phyloP scores from a whole-genome alignment of 1,140 invertebrate genomes.

The Marisa cornuarietis region DNA sequence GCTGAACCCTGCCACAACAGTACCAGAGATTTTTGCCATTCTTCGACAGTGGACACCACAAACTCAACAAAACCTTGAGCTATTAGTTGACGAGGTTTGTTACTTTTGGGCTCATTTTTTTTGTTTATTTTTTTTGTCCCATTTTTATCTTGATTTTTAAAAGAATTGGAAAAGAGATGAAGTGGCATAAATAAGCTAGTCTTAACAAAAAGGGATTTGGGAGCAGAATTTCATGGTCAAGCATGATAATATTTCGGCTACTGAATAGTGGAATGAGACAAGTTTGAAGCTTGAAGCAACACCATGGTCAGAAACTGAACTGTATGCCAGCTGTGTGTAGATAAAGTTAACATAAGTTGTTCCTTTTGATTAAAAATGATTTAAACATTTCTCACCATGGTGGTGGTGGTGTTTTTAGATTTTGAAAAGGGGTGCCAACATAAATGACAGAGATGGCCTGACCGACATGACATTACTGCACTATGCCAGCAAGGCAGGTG shows the following conservation, averaged over 20 bases:
- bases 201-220: too few relatives aligned
- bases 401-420: slow-evolving; percentile 52
- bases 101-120: not conserved
- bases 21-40: slow-evolving; percentile 70
- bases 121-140: not conserved
- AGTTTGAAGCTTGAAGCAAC: too few relatives aligned
- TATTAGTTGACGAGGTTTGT: slow-evolving; percentile 67
- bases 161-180: not conserved
- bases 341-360: not conserved
- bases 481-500: slow-evolving; percentile 71
- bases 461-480: slow-evolving; percentile 72
- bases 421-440: slow-evolving; percentile 66
- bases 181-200: too few relatives aligned
- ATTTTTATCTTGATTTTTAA: not conserved
- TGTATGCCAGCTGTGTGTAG: not conserved
- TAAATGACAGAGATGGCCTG: slow-evolving; percentile 70
- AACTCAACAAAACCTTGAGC: slow-evolving; percentile 68
- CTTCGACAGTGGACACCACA: slow-evolving; percentile 71
- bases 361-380: not conserved
- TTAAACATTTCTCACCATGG: not conserved
- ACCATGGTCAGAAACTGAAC: too few relatives aligned
- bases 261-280: too few relatives aligned
- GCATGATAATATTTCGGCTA: too few relatives aligned
- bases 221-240: too few relatives aligned
- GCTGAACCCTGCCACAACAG: slow-evolving; percentile 60